These are phyloP conservation scores for Echinarachnius parma DNA, from an alignment of 53 echinoderm and acorn worm species.

Conservation along the genomic window DNA sequence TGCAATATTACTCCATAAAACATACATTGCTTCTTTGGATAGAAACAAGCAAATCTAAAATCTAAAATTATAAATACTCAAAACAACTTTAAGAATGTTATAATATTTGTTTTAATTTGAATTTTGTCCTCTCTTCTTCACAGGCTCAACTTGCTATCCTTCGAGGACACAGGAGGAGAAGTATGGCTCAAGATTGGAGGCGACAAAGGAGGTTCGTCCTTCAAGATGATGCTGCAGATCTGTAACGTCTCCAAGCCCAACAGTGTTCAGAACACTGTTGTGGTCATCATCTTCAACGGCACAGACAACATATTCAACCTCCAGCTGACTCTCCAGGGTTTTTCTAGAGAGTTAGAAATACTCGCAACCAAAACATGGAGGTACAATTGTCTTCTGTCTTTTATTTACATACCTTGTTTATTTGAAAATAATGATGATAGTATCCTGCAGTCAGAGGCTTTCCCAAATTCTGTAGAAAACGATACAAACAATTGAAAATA, in stretches of 20 bases:
- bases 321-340: not conserved
- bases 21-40: not conserved
- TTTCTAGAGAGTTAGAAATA: not conserved
- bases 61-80: not conserved
- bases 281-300: constrained; percentile 5
- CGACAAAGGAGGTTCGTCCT: constrained; percentile 15
- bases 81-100: not conserved
- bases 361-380: constrained; percentile 18
- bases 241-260: constrained; percentile 16
- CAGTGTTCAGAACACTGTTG: constrained; percentile 19
- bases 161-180: constrained; percentile 5
- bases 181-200: constrained; percentile 25
- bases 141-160: not conserved
- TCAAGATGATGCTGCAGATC: constrained; percentile 17
- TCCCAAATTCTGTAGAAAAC: not conserved
- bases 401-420: not conserved
- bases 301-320: constrained; percentile 20
- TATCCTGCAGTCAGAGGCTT: not conserved
- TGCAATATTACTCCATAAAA: constrained; percentile 5
- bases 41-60: not conserved
- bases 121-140: not conserved
- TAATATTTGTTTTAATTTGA: not conserved
- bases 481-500: no score
- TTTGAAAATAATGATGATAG: not conserved
- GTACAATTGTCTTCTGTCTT: constrained; percentile 15